These are phyloP conservation scores for Eclectus roratus DNA, from an alignment of 2,113 vertebrate genomes.

Conservation along the genomic window DNA sequence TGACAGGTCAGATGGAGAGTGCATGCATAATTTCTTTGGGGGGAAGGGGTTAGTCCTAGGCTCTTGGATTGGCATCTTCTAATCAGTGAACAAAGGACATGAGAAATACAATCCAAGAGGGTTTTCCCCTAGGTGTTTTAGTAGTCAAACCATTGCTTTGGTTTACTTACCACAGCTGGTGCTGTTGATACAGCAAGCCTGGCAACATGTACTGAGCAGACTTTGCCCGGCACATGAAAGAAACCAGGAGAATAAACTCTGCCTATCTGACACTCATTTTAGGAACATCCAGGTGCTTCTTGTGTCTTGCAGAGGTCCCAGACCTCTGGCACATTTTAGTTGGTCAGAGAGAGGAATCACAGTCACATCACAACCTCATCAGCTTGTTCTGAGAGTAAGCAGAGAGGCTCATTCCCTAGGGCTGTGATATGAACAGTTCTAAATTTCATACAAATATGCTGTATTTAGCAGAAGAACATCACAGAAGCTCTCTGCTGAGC, in stretches of 20 bases:
- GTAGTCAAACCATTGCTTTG: constrained; percentile 23
- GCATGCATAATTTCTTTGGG: neutral
- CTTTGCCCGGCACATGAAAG: neutral
- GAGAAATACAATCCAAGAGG: neutral
- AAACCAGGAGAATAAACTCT: constrained; percentile 8
- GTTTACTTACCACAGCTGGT: constrained; percentile 19
- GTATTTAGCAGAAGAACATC: neutral
- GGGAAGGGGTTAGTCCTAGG: neutral
- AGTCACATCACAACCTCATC: neutral
- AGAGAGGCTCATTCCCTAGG: neutral
- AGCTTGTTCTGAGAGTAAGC: neutral
- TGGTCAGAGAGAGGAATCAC: neutral
- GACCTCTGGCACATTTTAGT: neutral
- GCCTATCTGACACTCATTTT: neutral
- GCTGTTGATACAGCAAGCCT: constrained; percentile 1
- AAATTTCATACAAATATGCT: neutral
- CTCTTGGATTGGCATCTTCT: constrained; percentile 23
- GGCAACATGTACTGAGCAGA: neutral
- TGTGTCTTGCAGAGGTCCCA: neutral
- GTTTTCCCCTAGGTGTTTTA: constrained; percentile 24
- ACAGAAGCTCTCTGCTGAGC: neutral
- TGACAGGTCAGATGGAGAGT: constrained; percentile 17
- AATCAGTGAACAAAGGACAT: constrained; percentile 37
- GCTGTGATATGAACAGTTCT: neutral
- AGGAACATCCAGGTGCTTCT: neutral